Evolutionary conservation across 92 coral and sea anemone genomes (phyloP), one percentile per base, ranked within the genome.

Genomic region (Heliopora coerulea): DNA sequence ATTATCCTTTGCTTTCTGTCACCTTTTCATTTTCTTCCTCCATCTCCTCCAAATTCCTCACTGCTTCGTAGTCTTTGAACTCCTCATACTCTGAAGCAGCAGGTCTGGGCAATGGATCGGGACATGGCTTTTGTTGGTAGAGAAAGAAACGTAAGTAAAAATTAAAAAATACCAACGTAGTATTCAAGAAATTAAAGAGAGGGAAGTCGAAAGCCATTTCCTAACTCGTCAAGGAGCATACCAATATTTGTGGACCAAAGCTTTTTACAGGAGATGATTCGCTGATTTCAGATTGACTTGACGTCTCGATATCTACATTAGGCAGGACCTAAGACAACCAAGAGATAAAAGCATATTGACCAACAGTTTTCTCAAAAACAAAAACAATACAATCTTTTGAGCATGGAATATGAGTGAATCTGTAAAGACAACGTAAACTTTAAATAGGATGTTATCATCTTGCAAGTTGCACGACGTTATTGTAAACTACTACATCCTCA

Each of bases 301-400:
- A 88, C 52, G 97, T 90, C 68, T 95, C 99, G 19, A 95, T 91
- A 76, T 95, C 99, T 78, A 95, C 87, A 65, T 82, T 82, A 3
- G 99, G 99, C 35, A 95, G 76, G 40, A 91, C 83, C 99, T 95
- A 65, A 23, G 61, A 61, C 17, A 41, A 58, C 28, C 11, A 28
- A 56, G 21, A 19, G 41, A 49, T 32, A 20, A 20, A 35, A 34
- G 57, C 20, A 4, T 29, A 59, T 52, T 28, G n/a, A n/a, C n/a
- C n/a, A n/a, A n/a, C n/a, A n/a, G n/a, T n/a, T n/a, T n/a, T n/a
- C n/a, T n/a, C n/a, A n/a, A n/a, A n/a, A n/a, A n/a, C n/a, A n/a
- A n/a, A n/a, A n/a, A n/a, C n/a, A n/a, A n/a, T n/a, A n/a, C n/a
- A n/a, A n/a, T n/a, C n/a, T n/a, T n/a, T n/a, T n/a, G n/a, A n/a